These are phyloP conservation scores for Barnardius zonarius DNA, from an alignment of 2,113 vertebrate species.

Conservation along the genomic window DNA sequence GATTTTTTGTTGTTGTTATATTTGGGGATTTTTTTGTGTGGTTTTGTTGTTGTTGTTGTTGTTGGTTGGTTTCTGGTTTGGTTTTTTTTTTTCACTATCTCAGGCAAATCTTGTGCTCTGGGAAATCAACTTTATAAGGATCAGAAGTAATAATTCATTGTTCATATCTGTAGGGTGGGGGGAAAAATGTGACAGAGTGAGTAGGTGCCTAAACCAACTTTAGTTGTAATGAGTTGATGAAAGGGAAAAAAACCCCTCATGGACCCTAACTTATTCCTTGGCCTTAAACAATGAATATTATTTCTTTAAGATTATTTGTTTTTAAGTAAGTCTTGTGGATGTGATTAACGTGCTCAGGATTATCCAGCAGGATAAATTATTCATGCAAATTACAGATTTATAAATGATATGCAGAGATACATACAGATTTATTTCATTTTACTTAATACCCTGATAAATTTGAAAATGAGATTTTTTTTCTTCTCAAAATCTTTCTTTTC, in stretches of 20 bases:
- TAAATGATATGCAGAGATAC: not conserved
- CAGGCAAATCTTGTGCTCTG: not conserved
- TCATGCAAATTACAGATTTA: not conserved
- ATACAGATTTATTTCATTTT: not conserved
- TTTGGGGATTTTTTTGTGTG: too few species aligned
- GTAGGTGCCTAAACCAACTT: not conserved
- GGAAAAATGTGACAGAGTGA: not conserved
- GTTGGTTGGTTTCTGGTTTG: not conserved
- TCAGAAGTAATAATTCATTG: not conserved
- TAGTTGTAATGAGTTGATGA: not conserved
- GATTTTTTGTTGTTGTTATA: not conserved
- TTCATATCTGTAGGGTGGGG: not conserved
- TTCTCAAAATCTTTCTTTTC: not conserved
- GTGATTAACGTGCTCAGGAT: not conserved
- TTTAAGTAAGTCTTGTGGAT: not conserved
- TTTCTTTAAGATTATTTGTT: not conserved
- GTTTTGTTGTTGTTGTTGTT: not conserved
- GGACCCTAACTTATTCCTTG: not conserved
- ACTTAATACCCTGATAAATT: not conserved
- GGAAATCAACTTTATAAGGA: not conserved
- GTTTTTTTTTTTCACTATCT: not conserved
- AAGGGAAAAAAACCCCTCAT: not conserved
- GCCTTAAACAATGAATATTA: not conserved
- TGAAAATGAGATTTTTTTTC: not conserved
- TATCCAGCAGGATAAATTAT: not conserved